Base-by-base conservation (phyloP, 2,797 vertebrate genomes). In the Sebastes reedi region DNA sequence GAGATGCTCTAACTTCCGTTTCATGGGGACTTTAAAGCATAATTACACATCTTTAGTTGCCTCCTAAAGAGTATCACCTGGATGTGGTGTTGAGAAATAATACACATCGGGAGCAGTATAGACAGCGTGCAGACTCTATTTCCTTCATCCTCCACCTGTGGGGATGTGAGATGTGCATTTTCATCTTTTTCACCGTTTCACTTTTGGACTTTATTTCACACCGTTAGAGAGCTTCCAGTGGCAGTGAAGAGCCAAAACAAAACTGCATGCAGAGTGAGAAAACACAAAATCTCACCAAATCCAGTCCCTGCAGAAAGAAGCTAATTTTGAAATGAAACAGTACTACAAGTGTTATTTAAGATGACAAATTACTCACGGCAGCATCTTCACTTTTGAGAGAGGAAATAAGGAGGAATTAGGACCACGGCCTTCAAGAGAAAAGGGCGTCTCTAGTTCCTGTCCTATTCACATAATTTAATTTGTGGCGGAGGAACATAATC, bases 401-500 rank as follows among this genome's bases (percentile, higher is more conserved):
- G 39, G 32, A 59, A 81, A 68, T 25, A 39, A 59, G 55, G 5
- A 68, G 67, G 29, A 75, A 73, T 54, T 20, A 60, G 20, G 2
- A 30, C 9, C 7, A 12, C n/a, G 73, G 65, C 25, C 66, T 72
- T 56, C 3, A 22, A 68, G 29, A 80, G 52, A 46, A 78, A 82
- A 71, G 62, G 59, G 34, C 5, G 2, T 79, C 68, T 82, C 36
- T 67, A 54, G 52, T 54, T 77, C 29, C 4, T 36, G 42, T 83
- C 75, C 77, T 30, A 29, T 52, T 85, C 74, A 77, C 29, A 71
- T 67, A 42, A 86, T 84, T 89, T 42, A 81, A 88, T 87, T 84
- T 85, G 58, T 62, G 16, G 27, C 54, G 9, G 32, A 76, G 34
- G 8, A 82, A 73, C 32, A 76, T 84, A 80, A 85, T 86, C 64